A percentile compares a stretch with the other conserved stretches of the same genome.
Evolutionary conservation across 1,140 invertebrate genomes (phyloP).

Genomic region (Andrena cerasifolii): DNA sequence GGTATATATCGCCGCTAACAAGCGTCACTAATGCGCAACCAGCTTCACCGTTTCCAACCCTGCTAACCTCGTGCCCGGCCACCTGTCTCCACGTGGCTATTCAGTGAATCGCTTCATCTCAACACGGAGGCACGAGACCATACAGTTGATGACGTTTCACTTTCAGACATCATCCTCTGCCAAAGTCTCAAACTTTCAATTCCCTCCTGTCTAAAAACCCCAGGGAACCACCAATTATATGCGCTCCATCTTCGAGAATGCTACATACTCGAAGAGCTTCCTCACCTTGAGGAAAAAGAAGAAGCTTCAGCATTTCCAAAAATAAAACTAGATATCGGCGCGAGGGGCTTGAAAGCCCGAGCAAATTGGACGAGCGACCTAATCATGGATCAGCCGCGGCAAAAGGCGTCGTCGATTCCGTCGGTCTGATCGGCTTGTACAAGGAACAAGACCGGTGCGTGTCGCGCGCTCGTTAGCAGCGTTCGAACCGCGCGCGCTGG

Average conservation of each 20-base stretch:
- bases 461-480: conserved; percentile 60
- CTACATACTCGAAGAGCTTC: too few relatives aligned
- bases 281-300: too few relatives aligned
- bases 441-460: conserved; percentile 52
- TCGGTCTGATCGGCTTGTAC: conserved; percentile 26
- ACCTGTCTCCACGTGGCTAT: conserved; percentile 35
- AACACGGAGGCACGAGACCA: neutral
- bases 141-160: too few relatives aligned
- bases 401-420: conserved; percentile 51
- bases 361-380: conserved; percentile 54
- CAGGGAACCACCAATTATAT: too few relatives aligned
- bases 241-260: too few relatives aligned
- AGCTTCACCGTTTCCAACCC: conserved; percentile 22
- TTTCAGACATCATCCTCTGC: too few relatives aligned
- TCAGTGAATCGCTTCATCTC: conserved; percentile 46
- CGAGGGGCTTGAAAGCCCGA: conserved; percentile 2
- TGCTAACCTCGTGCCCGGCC: conserved; percentile 11
- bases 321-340: neutral
- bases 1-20: conserved; percentile 55
- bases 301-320: too few relatives aligned
- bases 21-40: conserved; percentile 59
- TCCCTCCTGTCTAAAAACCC: too few relatives aligned
- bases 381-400: conserved; percentile 51
- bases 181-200: too few relatives aligned
- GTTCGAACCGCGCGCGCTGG: conserved; percentile 16